Percentiles rank a stretch among this genome's conserved stretches.
phyloP scores from a whole-genome alignment of 2,113 vertebrate species.

The Camelus bactrianus region DNA sequence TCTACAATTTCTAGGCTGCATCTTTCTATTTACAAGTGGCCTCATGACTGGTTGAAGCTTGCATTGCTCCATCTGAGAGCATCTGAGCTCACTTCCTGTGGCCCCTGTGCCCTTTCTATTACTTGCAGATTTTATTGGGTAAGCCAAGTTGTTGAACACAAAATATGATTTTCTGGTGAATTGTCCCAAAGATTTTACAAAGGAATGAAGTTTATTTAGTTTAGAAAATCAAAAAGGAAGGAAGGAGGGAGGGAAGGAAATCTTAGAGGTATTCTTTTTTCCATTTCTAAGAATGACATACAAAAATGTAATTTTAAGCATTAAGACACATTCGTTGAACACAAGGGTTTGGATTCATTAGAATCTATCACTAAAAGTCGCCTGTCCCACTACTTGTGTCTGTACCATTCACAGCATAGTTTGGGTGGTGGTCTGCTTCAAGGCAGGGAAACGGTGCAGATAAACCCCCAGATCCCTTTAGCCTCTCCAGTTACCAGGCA shows the following conservation, averaged over 20 bases:
- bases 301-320: background rate
- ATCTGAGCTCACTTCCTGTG: background rate
- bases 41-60: background rate
- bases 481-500: background rate
- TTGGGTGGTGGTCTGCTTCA: background rate
- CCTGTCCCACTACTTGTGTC: background rate
- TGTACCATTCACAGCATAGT: background rate
- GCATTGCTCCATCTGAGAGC: background rate
- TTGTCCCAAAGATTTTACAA: background rate
- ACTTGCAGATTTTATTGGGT: background rate
- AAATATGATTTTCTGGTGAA: background rate
- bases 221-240: background rate
- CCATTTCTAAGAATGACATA: conserved; percentile 9
- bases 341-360: background rate
- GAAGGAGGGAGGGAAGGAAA: background rate
- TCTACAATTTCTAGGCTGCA: background rate
- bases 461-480: background rate
- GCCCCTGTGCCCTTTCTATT: background rate
- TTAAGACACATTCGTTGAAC: background rate
- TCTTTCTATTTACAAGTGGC: background rate
- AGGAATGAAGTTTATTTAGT: background rate
- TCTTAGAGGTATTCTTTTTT: background rate
- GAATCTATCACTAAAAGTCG: background rate
- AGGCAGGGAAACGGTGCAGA: background rate
- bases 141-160: background rate